Percentiles rank a stretch among this genome's conserved stretches.
phyloP scores from a whole-genome alignment of 2,888 invertebrate genomes.

The Stenurella melanura region DNA sequence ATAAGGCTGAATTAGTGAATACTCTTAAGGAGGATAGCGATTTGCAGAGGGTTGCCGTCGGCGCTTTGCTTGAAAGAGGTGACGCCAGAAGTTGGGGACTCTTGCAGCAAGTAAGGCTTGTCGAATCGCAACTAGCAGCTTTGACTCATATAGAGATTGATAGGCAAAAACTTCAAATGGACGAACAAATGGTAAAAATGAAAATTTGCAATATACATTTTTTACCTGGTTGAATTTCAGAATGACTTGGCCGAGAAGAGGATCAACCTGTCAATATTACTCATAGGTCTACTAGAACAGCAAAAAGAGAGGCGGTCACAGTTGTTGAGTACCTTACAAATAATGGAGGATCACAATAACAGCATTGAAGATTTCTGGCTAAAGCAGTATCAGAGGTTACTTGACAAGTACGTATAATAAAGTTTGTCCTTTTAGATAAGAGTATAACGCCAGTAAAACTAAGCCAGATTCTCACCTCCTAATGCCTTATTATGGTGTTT shows the following conservation, averaged over 20 bases:
- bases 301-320: constrained; percentile 80
- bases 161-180: constrained; percentile 79
- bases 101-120: constrained; percentile 83
- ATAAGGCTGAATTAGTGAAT: constrained; percentile 77
- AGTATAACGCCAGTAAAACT: no score
- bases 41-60: constrained; percentile 83
- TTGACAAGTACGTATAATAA: constrained; percentile 77
- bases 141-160: constrained; percentile 85
- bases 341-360: constrained; percentile 80
- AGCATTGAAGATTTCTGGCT: constrained; percentile 82
- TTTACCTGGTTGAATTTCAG: constrained; percentile 64
- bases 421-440: background rate
- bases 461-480: no score
- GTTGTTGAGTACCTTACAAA: constrained; percentile 80
- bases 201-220: background rate
- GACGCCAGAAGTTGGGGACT: constrained; percentile 86
- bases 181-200: constrained; percentile 78
- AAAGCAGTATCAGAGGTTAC: constrained; percentile 87
- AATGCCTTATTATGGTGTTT: no score
- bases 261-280: constrained; percentile 79
- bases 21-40: constrained; percentile 82
- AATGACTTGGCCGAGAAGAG: constrained; percentile 82
- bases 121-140: constrained; percentile 82
- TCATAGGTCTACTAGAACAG: constrained; percentile 82
- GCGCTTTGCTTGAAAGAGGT: constrained; percentile 81